Evolutionary conservation across 2,888 invertebrate genomes (phyloP), one percentile per base, ranked within the genome.

Genomic region (Nomada hirtipes): DNA sequence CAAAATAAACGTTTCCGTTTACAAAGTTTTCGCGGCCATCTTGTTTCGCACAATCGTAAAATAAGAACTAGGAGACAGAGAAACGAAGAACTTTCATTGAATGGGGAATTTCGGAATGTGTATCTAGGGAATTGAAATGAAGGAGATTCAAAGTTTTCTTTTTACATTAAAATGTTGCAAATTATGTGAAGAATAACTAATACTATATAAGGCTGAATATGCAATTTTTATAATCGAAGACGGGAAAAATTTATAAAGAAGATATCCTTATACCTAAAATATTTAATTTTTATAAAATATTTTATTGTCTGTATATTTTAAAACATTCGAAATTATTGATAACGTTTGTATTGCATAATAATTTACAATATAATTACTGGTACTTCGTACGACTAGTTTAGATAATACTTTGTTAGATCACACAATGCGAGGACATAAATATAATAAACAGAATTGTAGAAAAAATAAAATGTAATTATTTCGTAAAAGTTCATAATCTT

Each of bases 401-500:
- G 23, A 61, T 42, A 72, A 26, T 63, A 52, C 23, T 59, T 59
- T 50, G n/a, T 42, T 60, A 65, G 0, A 65, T 50, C 10, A 29
- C 50, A 57, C 26, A n/a, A 36, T 67, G 36, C 11, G 57, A 72
- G 50, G 50, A 72, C 3, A 59, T 42, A 61, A 18, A 59, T 42
- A 53, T 13, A 44, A 55, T 15, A 20, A 60, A 47, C 59, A 60
- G 26, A 1, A 69, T 47, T 20, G n/a, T 7, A 60, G 20, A 60
- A 36, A 10, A 67, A 47, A 20, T 42, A 15, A 59, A 23, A 59
- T 68, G 11, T 55, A 50, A 44, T 36, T 59, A 47, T 20, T 50
- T 68, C 18, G 18, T 53, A 29, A 53, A 75, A 47, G 36, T 60
- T 75, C 55, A 88, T 42, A 94, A 86, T 84, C 93, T 91, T 81